phyloP scores from a whole-genome alignment of 2,797 vertebrate genomes.

The Glossophaga mutica region DNA sequence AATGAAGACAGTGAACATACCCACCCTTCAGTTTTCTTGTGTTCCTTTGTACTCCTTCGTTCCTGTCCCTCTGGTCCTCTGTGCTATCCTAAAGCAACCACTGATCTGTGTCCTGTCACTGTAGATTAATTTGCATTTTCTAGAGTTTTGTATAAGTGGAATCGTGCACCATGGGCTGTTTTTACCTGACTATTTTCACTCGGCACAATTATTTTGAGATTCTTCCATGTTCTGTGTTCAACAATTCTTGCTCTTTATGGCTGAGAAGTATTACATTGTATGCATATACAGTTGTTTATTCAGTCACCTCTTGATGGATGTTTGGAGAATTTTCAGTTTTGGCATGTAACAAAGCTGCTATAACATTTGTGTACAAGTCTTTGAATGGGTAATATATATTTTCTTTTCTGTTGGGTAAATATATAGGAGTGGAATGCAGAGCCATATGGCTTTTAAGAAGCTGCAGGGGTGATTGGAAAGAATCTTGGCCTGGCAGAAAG shows the following conservation, averaged over 20 bases:
- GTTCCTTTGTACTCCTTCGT: background rate
- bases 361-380: conserved; percentile 30
- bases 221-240: background rate
- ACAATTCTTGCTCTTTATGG: background rate
- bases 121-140: background rate
- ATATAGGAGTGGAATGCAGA: conserved; percentile 24
- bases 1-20: background rate
- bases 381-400: background rate
- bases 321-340: conserved; percentile 14
- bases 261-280: background rate
- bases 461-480: conserved; percentile 22
- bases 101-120: background rate
- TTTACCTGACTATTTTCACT: background rate
- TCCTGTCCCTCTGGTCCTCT: background rate
- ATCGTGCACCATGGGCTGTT: background rate
- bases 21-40: background rate
- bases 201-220: background rate
- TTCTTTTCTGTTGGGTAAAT: background rate
- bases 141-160: background rate
- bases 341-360: background rate
- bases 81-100: background rate
- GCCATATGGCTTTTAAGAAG: conserved; percentile 46
- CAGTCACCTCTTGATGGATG: background rate
- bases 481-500: conserved; percentile 30
- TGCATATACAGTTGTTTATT: background rate